These are phyloP conservation scores for Cynaeus angustus DNA, from an alignment of 2,888 invertebrate genomes.

Conservation along the genomic window DNA sequence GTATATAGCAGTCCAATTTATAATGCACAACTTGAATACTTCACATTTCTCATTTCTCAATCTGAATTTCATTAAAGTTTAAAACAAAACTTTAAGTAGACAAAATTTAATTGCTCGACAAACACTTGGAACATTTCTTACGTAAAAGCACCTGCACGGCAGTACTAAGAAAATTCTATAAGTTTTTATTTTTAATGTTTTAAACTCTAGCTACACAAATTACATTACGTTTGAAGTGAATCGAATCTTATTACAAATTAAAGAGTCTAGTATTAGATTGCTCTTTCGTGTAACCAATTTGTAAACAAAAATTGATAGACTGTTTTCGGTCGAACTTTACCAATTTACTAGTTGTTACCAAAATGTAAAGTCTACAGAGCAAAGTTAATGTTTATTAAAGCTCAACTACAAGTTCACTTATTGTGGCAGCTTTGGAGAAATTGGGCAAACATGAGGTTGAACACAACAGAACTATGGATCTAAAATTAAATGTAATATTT, in stretches of 20 bases:
- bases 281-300: not conserved
- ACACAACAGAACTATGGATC: not conserved
- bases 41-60: conserved; percentile 2
- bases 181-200: too few species aligned
- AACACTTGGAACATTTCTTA: not conserved
- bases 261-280: conserved; percentile 20
- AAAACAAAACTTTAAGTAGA: not conserved
- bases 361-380: conserved; percentile 20
- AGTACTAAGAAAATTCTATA: too few species aligned
- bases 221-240: conserved; percentile 9
- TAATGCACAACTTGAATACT: conserved; percentile 6
- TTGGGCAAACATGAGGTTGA: conserved; percentile 5
- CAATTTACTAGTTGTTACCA: conserved; percentile 3
- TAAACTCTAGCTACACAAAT: too few species aligned
- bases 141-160: too few species aligned
- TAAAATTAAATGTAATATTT: conserved; percentile 10
- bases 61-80: not conserved
- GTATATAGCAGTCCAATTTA: not conserved
- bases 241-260: conserved; percentile 31
- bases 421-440: conserved; percentile 17
- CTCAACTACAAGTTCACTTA: conserved; percentile 15
- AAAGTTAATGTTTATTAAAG: conserved; percentile 30
- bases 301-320: conserved; percentile 21
- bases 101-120: not conserved
- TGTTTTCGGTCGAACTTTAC: conserved; percentile 5